Percentiles rank a stretch among this genome's conserved stretches.
These are phyloP conservation scores for Archips crataeganus DNA, from an alignment of 2,888 invertebrate species.

Conservation along the genomic window DNA sequence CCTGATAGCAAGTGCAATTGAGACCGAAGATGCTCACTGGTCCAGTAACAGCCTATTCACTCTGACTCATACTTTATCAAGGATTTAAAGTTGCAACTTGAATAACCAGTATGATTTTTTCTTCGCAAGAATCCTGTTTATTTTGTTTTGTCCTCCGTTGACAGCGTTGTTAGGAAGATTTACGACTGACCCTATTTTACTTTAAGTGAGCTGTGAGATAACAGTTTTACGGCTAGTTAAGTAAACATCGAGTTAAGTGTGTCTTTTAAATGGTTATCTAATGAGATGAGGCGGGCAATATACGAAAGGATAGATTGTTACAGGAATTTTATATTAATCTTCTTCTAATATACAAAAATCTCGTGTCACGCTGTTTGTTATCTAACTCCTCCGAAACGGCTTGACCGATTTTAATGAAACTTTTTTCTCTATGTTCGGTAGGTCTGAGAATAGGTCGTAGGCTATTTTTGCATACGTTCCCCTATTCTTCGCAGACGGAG, in stretches of 20 bases:
- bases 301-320: conserved; percentile 22
- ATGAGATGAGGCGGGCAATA: conserved; percentile 23
- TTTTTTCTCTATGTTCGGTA: no score
- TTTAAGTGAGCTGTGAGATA: conserved; percentile 42
- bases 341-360: no score
- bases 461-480: no score
- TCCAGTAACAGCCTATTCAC: no score
- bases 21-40: no score
- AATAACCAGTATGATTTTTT: conserved; percentile 10
- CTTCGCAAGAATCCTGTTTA: conserved; percentile 11
- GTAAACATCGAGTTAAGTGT: conserved; percentile 41
- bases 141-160: conserved; percentile 23
- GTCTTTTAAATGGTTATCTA: conserved; percentile 42
- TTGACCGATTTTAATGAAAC: no score
- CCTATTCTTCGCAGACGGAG: no score
- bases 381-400: no score
- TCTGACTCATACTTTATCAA: conserved; percentile 4
- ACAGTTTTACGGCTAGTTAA: conserved; percentile 39
- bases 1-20: no score
- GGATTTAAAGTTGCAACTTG: not conserved
- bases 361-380: no score
- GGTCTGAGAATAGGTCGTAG: no score
- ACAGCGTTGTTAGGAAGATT: conserved; percentile 37
- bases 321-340: conserved; percentile 2
- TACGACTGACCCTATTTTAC: conserved; percentile 37